phyloP scores from a whole-genome alignment of 1,140 invertebrate species.

The Pogonognathellus flavescens region DNA sequence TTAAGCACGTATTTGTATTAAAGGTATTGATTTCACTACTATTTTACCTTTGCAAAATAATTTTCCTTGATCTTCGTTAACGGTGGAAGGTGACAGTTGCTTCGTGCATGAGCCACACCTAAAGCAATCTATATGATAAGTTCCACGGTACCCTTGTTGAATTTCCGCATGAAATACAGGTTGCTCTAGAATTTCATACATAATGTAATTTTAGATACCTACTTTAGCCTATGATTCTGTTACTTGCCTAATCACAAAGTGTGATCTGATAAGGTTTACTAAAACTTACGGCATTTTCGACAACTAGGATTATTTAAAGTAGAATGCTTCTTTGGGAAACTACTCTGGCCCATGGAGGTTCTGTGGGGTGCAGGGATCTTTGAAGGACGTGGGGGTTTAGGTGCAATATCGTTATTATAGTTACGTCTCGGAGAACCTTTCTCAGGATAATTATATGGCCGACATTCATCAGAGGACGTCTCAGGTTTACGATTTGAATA shows the following conservation, averaged over 20 bases:
- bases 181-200: conserved; percentile 7
- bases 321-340: background rate
- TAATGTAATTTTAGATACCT: background rate
- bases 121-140: conserved; percentile 58
- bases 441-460: background rate
- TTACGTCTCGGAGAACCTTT: background rate
- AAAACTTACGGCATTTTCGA: conserved; percentile 15
- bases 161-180: conserved; percentile 57
- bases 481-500: background rate
- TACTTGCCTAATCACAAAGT: too few relatives aligned
- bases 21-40: background rate
- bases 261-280: too few relatives aligned
- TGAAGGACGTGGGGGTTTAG: conserved; percentile 12
- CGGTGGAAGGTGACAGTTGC: conserved; percentile 50
- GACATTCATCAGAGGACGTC: background rate
- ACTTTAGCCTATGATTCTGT: too few relatives aligned
- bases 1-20: too few relatives aligned
- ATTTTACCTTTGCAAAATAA: conserved; percentile 59
- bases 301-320: background rate
- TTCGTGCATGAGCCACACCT: conserved; percentile 55
- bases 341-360: background rate
- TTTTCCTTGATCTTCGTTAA: conserved; percentile 57
- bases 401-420: background rate
- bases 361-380: background rate
- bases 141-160: conserved; percentile 48